phyloP scores from a whole-genome alignment of 2,113 vertebrate genomes.

The Zapus hudsonius region DNA sequence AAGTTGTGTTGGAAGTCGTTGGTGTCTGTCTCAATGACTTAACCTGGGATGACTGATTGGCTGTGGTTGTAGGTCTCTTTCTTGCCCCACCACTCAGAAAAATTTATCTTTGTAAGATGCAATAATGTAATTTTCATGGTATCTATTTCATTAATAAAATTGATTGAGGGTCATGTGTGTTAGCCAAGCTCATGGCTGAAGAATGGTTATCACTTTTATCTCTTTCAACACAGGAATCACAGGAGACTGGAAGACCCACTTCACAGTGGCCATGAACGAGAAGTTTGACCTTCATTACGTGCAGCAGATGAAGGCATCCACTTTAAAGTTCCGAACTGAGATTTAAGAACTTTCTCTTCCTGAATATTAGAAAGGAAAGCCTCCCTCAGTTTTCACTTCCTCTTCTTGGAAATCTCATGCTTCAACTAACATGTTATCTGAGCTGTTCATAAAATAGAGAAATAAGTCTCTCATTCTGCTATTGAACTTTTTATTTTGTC shows the following conservation, averaged over 20 bases:
- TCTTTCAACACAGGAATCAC: conserved; percentile 69
- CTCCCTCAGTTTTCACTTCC: neutral
- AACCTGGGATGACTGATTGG: no score
- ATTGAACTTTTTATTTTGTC: neutral
- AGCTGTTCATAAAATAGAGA: neutral
- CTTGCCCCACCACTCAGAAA: no score
- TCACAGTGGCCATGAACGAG: conserved; percentile 83
- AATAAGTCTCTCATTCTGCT: neutral
- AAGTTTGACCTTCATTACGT: conserved; percentile 88
- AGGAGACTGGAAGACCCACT: conserved; percentile 87
- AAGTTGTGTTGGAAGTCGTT: no score
- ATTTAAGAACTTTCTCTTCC: conserved; percentile 75
- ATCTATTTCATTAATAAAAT: neutral
- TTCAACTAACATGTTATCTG: neutral
- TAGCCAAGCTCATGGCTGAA: neutral
- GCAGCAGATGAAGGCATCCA: conserved; percentile 87
- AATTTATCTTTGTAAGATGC: neutral
- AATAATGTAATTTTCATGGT: neutral
- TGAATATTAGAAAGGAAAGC: neutral
- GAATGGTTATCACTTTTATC: neutral
- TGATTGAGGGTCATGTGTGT: no score
- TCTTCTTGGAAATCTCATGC: neutral
- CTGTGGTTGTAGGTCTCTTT: no score
- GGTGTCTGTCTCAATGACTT: no score
- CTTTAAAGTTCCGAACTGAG: conserved; percentile 85